Base-by-base conservation (phyloP, 2,797 vertebrate genomes). In the Brachymystax lenok region DNA sequence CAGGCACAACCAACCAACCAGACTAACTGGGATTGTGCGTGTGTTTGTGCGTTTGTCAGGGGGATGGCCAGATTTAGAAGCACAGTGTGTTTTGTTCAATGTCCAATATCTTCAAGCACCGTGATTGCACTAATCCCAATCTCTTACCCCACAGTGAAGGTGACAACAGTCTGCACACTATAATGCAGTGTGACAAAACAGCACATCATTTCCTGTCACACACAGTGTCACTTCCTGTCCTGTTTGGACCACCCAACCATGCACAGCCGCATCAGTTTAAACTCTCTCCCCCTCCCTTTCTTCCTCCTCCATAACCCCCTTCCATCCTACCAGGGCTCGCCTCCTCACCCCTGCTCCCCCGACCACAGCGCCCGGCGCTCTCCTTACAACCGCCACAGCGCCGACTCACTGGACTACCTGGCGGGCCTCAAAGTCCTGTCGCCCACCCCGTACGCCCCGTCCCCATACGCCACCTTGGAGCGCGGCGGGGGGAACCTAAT, bases 361-460 rank as follows among this genome's bases (percentile, higher is more conserved):
- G 90, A 90, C 88, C 93, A 87, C 85, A 80, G 85, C 88, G 82
- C 93, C 85, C 89, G 80, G 82, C 90, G 92, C 80, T 92, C 91
- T 88, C 92, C 92, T 74, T 93, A 92, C 90, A 90, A 88, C 91
- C 91, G 82, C 87, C 90, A 92, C 91, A 92, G 94, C 85, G 92
- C 90, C 82, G 91, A 93, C 70, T 93, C 94, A 59, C 93, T 89
- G 78, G 87, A 91, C 88, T 94, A 93, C 90, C 92, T 91, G 90
- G 91, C 94, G 71, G 92, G 94, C 80, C 84, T 84, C 81, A 94
- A 91, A 87, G 76, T 87, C 77, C 92, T 89, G 46, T 91, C 91
- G 69, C 92, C 93, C 56, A 88, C 85, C 79, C 93, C 92, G 6
- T 94, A 94, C 40, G 74, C 86, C 76, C 81, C 90, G 51, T 24